Conservation (phyloP, 2,888 invertebrate genomes). For the Chelonus formosanus region DNA sequence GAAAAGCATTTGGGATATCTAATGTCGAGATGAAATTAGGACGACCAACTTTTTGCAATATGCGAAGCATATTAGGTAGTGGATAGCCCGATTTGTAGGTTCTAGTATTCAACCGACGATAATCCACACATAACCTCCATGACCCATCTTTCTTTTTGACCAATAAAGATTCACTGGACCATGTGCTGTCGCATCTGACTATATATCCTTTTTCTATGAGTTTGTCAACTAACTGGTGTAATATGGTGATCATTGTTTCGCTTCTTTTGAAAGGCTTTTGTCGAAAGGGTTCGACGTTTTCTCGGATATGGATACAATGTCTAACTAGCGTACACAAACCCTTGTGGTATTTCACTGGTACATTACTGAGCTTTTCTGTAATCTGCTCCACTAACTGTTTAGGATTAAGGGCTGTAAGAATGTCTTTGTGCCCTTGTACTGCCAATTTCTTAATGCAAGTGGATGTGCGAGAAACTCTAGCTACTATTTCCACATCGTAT, state of each 20-base stretch:
- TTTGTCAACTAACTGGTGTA: conserved; percentile 28
- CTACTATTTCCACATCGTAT: too few relatives aligned
- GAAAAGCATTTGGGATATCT: conserved; percentile 30
- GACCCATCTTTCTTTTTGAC: conserved; percentile 29
- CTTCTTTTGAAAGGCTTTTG: too few relatives aligned
- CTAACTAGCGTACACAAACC: too few relatives aligned
- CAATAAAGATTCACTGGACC: conserved; percentile 34
- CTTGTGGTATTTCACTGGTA: too few relatives aligned
- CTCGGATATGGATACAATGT: too few relatives aligned
- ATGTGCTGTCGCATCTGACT: conserved; percentile 28
- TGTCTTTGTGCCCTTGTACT: too few relatives aligned
- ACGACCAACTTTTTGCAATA: conserved; percentile 30
- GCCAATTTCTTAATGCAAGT: too few relatives aligned
- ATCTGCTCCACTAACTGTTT: too few relatives aligned
- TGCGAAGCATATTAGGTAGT: conserved; percentile 30
- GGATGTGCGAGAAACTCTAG: too few relatives aligned
- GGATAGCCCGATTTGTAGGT: conserved; percentile 39
- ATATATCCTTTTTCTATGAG: conserved; percentile 29
- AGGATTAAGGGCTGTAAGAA: too few relatives aligned
- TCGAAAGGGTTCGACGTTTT: too few relatives aligned
- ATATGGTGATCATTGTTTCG: conserved; percentile 22
- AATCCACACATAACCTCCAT: conserved; percentile 36
- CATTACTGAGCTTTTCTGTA: too few relatives aligned
- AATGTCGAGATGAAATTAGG: conserved; percentile 40
- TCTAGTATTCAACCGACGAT: conserved; percentile 30